These are phyloP conservation scores for Megalops atlanticus DNA, from an alignment of 2,113 vertebrate genomes.

Conservation along the genomic window DNA sequence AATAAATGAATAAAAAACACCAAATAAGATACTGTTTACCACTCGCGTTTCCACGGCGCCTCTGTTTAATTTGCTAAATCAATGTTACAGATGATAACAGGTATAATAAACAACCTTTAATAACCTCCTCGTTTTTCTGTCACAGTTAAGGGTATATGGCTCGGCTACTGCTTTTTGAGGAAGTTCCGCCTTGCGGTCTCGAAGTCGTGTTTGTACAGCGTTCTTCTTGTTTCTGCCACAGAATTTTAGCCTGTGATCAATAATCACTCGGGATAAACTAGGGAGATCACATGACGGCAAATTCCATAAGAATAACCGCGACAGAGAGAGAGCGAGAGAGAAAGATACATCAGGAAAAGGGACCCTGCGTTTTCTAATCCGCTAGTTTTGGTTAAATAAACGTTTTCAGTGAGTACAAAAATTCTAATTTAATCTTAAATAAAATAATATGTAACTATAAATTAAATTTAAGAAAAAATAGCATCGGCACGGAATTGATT, in stretches of 20 bases:
- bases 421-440: no score
- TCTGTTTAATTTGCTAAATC: not conserved
- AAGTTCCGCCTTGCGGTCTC: constrained; percentile 38
- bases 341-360: not conserved
- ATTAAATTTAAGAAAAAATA: constrained; percentile 54
- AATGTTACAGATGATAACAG: not conserved
- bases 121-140: not conserved
- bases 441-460: no score
- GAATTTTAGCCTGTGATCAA: constrained; percentile 49
- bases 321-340: constrained; percentile 38
- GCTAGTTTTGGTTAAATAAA: no score
- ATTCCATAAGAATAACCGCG: constrained; percentile 59
- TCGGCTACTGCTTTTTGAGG: not conserved
- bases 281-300: constrained; percentile 54
- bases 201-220: constrained; percentile 14
- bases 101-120: not conserved
- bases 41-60: not conserved
- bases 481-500: no score
- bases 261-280: constrained; percentile 52
- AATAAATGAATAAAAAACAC: no score
- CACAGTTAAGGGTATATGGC: not conserved
- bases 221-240: constrained; percentile 24
- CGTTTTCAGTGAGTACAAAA: no score
- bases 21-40: not conserved
- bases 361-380: no score